Evolutionary conservation across 2,888 invertebrate species (phyloP).

Genomic region (Amiota mariae): DNA sequence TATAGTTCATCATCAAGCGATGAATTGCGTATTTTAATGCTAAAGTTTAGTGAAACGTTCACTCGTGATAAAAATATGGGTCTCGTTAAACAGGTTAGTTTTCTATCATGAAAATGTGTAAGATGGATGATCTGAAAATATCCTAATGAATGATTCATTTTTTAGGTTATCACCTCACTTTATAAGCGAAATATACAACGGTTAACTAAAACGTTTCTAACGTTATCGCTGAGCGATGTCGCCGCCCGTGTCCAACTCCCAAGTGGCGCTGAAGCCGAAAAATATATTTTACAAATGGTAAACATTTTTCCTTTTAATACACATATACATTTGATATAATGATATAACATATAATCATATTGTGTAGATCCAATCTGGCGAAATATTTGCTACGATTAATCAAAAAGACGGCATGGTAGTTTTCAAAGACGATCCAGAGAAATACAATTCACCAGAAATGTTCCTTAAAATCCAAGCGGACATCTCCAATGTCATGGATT

Average conservation of each 20-base stretch:
- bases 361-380: slow-evolving; percentile 92
- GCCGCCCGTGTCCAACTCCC: slow-evolving; percentile 88
- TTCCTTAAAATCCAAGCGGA: slow-evolving; percentile 89
- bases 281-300: slow-evolving; percentile 96
- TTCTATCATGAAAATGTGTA: not conserved
- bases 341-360: not conserved
- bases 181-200: slow-evolving; percentile 97
- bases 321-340: not conserved
- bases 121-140: not conserved
- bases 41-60: slow-evolving; percentile 88
- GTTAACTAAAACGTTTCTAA: slow-evolving; percentile 86
- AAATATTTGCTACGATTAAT: slow-evolving; percentile 97
- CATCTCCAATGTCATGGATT: slow-evolving; percentile 88
- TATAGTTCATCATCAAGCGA: slow-evolving; percentile 84
- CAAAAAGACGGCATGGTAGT: slow-evolving; percentile 98
- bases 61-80: slow-evolving; percentile 85
- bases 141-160: not conserved
- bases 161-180: slow-evolving; percentile 83
- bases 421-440: slow-evolving; percentile 96
- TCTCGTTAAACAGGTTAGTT: slow-evolving; percentile 81
- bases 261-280: slow-evolving; percentile 91
- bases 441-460: slow-evolving; percentile 92
- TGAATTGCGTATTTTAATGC: slow-evolving; percentile 80
- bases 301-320: slow-evolving; percentile 54
- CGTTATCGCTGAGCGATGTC: slow-evolving; percentile 82